Evolutionary conservation across 2,113 vertebrate species (phyloP), one percentile per base, ranked within the genome.

Genomic region (Epinephelus fuscoguttatus): DNA sequence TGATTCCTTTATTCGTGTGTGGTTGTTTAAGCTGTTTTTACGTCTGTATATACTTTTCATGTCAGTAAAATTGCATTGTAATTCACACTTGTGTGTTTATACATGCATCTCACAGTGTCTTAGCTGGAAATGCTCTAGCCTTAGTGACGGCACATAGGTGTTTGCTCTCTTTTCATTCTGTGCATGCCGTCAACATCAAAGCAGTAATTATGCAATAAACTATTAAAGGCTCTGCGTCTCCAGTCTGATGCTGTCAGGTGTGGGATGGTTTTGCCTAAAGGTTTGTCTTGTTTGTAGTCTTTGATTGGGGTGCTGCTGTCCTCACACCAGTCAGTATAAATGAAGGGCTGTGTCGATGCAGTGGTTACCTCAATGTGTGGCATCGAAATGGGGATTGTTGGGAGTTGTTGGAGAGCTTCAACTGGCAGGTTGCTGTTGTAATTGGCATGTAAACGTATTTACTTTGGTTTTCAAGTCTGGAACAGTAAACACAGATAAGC

Each of bases 401-500:
- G 67, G 68, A 75, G 62, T 33, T 27, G 70, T 55, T 49, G n/a
- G 73, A 49, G 25, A 62, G 45, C 56, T 40, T 63, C 45, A 64
- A 12, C 61, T 52, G 67, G 69, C 82, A 80, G n/a, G 3, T 74
- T 63, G 2, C 52, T 68, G 33, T 73, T 82, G 70, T 82, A 80
- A 89, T 87, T 84, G 76, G 50, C 70, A 49, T 78, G 86, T 83
- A 60, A 87, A 89, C 49, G 77, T 64, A 37, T 82, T 82, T 82
- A 15, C 57, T 70, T 50, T 73, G 66, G 68, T 68, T 79, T 72
- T 59, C 33, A 21, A 52, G 49, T 63, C 27, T 49, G 15, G 55
- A 62, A 12, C n/a, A 59, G 59, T 61, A 55, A 72, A 87, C 47
- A 37, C 7, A 64, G 78, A 73, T 50, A 68, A 70, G 40, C 47